Conservation (phyloP, 2,113 vertebrate genomes). For the Xenopus laevis region DNA sequence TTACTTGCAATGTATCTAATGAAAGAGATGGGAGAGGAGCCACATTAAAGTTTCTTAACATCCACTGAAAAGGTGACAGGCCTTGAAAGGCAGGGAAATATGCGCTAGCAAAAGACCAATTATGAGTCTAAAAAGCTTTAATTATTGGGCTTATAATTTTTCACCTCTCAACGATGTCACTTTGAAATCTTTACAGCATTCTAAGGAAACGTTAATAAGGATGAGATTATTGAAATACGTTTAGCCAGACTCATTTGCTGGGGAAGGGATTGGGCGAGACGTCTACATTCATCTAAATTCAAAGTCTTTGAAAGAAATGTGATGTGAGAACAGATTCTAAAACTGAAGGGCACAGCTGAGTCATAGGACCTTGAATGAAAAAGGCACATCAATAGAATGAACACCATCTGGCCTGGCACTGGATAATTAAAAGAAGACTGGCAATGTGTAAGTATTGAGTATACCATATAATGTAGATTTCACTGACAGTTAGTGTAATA, state of each 20-base stretch:
- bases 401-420: neutral
- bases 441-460: too few species aligned
- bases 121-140: slow-evolving; percentile 20
- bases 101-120: slow-evolving; percentile 17
- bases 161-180: slow-evolving; percentile 13
- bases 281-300: neutral
- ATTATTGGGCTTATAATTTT: slow-evolving; percentile 17
- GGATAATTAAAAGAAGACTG: neutral
- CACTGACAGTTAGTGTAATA: too few species aligned
- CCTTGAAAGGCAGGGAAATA: neutral
- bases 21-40: slow-evolving; percentile 4
- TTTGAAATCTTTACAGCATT: slow-evolving; percentile 8
- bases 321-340: neutral
- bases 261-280: neutral
- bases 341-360: neutral
- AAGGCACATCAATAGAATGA: neutral
- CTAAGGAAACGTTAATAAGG: slow-evolving; percentile 13
- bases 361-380: neutral
- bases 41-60: slow-evolving; percentile 5
- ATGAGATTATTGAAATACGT: slow-evolving; percentile 15
- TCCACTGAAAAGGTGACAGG: slow-evolving; percentile 25
- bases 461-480: too few species aligned
- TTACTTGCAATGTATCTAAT: neutral
- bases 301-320: slow-evolving; percentile 1
- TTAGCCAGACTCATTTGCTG: neutral